A percentile compares a stretch with the other conserved stretches of the same genome.
Conservation (phyloP, 2,113 vertebrate genomes). For the Sylvilagus bachmani region DNA sequence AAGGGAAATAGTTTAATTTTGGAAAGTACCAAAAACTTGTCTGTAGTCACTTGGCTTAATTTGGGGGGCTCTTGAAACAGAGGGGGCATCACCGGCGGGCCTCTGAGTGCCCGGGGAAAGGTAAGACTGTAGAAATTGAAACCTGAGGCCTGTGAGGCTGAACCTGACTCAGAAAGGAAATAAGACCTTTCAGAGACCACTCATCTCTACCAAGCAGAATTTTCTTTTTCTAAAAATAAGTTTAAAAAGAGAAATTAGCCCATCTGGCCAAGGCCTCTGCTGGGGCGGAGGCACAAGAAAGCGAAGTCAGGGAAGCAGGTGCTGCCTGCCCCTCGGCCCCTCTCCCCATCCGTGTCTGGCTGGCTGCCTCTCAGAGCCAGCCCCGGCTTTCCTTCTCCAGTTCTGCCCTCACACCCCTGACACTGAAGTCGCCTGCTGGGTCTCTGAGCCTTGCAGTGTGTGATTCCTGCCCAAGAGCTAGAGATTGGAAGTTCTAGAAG, state of each 20-base stretch:
- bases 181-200: constrained; percentile 64
- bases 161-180: constrained; percentile 73
- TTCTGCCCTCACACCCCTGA: background rate
- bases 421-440: background rate
- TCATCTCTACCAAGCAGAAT: constrained; percentile 54
- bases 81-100: constrained; percentile 72
- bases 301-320: background rate
- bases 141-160: background rate
- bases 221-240: constrained; percentile 58
- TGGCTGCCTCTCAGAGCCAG: background rate
- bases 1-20: constrained; percentile 88
- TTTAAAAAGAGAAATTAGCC: constrained; percentile 70
- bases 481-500: background rate
- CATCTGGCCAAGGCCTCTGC: background rate
- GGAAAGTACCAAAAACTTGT: constrained; percentile 92
- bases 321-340: rapidly evolving
- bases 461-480: background rate
- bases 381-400: background rate
- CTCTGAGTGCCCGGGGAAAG: constrained; percentile 31
- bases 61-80: constrained; percentile 83
- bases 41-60: constrained; percentile 83
- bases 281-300: constrained; percentile 31
- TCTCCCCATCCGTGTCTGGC: background rate
- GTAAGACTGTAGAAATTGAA: background rate
- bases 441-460: background rate